Evolutionary conservation across 2,797 vertebrate genomes (phyloP).

Genomic region (Amblyopsis hoosieri): DNA sequence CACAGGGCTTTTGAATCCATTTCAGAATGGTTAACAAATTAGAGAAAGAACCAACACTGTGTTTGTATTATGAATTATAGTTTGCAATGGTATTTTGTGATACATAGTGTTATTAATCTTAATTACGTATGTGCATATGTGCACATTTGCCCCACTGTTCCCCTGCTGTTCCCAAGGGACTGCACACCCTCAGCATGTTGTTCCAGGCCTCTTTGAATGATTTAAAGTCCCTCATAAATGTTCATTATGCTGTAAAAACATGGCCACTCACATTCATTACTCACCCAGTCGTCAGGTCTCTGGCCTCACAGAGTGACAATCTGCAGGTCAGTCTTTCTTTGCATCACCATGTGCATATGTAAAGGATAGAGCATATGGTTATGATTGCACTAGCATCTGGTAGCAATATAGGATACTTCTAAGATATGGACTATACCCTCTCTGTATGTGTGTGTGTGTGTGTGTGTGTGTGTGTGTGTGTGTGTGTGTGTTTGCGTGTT

Average conservation of each 20-base stretch:
- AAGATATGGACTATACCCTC: conserved; percentile 42
- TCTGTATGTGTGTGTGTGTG: conserved; percentile 22
- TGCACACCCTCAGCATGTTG: conserved; percentile 20
- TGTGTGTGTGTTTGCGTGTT: conserved; percentile 1
- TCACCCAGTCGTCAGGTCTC: conserved; percentile 56
- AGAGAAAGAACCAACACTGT: too few species aligned
- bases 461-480: conserved; percentile 15
- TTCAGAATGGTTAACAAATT: too few species aligned
- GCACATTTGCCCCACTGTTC: conserved; percentile 11
- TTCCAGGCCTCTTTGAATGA: conserved; percentile 39
- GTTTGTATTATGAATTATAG: too few species aligned
- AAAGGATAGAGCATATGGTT: conserved; percentile 73
- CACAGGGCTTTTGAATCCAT: too few species aligned
- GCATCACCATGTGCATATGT: conserved; percentile 39
- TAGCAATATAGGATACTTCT: conserved; percentile 55
- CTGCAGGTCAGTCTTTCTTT: conserved; percentile 22
- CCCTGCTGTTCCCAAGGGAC: conserved; percentile 6
- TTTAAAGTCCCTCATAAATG: conserved; percentile 56
- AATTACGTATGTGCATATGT: too few species aligned
- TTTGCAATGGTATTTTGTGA: too few species aligned
- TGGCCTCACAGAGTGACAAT: conserved; percentile 40
- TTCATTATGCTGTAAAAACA: conserved; percentile 74
- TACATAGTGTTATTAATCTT: too few species aligned
- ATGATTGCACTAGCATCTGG: conserved; percentile 76
- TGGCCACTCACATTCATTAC: conserved; percentile 63